Evolutionary conservation across 2,888 invertebrate species (phyloP).

Genomic region (Drosophila neotestacea): DNA sequence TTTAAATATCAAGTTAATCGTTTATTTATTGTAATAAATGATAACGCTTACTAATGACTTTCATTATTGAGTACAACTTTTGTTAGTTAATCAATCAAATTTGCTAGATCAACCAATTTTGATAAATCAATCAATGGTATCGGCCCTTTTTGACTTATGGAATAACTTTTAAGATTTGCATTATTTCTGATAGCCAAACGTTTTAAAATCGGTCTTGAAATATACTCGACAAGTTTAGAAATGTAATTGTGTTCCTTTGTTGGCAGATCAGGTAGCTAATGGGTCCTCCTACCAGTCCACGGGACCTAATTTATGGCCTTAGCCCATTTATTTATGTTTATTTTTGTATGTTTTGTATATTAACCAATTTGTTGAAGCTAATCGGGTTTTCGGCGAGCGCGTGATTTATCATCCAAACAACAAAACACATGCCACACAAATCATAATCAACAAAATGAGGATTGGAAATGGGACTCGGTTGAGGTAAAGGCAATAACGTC

Average conservation of each 20-base stretch:
- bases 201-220: background rate
- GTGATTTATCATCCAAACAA: constrained; percentile 58
- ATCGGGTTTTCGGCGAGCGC: constrained; percentile 47
- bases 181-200: too few species aligned
- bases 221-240: background rate
- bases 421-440: constrained; percentile 32
- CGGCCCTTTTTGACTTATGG: too few species aligned
- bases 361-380: constrained; percentile 52
- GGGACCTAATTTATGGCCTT: constrained; percentile 26
- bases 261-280: constrained; percentile 2
- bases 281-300: constrained; percentile 12
- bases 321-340: constrained; percentile 7
- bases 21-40: too few species aligned
- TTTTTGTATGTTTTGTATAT: constrained; percentile 28
- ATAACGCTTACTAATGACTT: too few species aligned
- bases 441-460: constrained; percentile 27
- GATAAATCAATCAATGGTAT: too few species aligned
- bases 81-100: too few species aligned
- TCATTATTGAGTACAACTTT: background rate
- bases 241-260: background rate
- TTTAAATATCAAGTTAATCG: too few species aligned
- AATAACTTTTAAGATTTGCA: too few species aligned
- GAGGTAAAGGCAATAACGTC: constrained; percentile 30
- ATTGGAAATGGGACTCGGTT: constrained; percentile 11
- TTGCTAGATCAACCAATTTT: too few species aligned